Evolutionary conservation across 1,140 invertebrate genomes (phyloP).

Genomic region (Samia ricini): DNA sequence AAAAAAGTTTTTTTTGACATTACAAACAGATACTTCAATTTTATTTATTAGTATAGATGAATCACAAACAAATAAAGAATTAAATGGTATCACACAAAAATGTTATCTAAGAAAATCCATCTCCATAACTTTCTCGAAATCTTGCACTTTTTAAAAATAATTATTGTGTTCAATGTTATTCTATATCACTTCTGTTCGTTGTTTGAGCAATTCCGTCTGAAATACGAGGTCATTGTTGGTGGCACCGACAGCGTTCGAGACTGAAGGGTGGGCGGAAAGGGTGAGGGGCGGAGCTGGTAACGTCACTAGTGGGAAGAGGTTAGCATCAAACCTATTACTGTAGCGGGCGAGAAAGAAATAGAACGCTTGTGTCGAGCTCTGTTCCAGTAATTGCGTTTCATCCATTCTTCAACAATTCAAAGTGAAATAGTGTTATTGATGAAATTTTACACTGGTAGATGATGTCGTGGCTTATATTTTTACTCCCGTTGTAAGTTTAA

Average conservation of each 20-base stretch:
- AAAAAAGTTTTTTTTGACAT: too few relatives aligned
- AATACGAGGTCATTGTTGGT: slow-evolving; percentile 76
- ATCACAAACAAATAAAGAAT: not conserved
- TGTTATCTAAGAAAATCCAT: not conserved
- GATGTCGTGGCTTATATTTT: slow-evolving; percentile 13
- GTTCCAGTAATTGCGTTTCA: slow-evolving; percentile 71
- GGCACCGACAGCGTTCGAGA: slow-evolving; percentile 59
- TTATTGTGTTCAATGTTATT: slow-evolving; percentile 36
- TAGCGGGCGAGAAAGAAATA: slow-evolving; percentile 67
- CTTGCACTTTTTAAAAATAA: not conserved
- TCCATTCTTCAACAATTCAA: slow-evolving; percentile 53
- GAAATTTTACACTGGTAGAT: slow-evolving; percentile 25
- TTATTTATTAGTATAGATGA: too few relatives aligned
- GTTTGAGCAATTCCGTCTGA: slow-evolving; percentile 73
- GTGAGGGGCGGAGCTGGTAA: slow-evolving; percentile 35
- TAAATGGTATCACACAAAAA: not conserved
- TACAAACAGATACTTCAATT: too few relatives aligned
- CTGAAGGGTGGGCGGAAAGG: slow-evolving; percentile 35
- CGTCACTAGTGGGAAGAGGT: slow-evolving; percentile 41
- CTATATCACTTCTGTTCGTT: slow-evolving; percentile 65
- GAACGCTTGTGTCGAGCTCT: slow-evolving; percentile 60
- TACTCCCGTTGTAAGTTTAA: slow-evolving; percentile 3
- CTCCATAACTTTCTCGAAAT: not conserved
- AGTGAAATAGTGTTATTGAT: slow-evolving; percentile 34
- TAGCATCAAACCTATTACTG: slow-evolving; percentile 65